These are phyloP conservation scores for Callimico goeldii DNA, from an alignment of 2,797 vertebrate genomes.

Conservation along the genomic window DNA sequence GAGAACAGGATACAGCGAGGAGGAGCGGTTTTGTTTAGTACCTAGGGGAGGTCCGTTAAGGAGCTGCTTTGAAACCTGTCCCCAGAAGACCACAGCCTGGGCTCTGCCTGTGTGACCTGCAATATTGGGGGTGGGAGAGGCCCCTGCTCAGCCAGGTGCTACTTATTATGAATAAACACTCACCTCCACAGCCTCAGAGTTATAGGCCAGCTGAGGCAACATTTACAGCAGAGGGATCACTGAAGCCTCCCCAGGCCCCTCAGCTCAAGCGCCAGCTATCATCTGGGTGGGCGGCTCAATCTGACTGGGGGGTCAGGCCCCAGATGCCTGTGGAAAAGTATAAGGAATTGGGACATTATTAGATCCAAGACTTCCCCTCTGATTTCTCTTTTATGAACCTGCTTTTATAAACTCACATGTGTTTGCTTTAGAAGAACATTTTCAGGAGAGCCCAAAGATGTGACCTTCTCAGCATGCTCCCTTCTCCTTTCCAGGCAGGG, in stretches of 20 bases:
- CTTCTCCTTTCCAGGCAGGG: background rate
- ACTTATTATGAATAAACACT: background rate
- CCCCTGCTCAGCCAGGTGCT: background rate
- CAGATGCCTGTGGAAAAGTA: background rate
- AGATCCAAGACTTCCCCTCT: background rate
- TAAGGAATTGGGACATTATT: background rate
- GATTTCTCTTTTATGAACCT: background rate
- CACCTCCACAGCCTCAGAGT: background rate
- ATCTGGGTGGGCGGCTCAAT: background rate
- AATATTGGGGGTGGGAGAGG: background rate
- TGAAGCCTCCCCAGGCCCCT: background rate
- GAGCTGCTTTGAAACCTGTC: background rate
- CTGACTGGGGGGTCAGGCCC: background rate
- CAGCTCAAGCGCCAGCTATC: background rate
- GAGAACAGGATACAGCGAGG: background rate
- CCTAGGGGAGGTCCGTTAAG: background rate
- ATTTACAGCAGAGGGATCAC: background rate
- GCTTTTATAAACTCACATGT: background rate
- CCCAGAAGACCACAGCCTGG: background rate
- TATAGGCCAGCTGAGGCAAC: background rate
- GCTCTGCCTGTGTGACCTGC: background rate
- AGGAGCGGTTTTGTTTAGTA: background rate
- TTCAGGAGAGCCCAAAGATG: background rate
- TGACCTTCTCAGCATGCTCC: accelerated
- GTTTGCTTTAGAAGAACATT: constrained; percentile 47